Evolutionary conservation across 2,797 vertebrate species (phyloP).

Genomic region (Xenops minutus): DNA sequence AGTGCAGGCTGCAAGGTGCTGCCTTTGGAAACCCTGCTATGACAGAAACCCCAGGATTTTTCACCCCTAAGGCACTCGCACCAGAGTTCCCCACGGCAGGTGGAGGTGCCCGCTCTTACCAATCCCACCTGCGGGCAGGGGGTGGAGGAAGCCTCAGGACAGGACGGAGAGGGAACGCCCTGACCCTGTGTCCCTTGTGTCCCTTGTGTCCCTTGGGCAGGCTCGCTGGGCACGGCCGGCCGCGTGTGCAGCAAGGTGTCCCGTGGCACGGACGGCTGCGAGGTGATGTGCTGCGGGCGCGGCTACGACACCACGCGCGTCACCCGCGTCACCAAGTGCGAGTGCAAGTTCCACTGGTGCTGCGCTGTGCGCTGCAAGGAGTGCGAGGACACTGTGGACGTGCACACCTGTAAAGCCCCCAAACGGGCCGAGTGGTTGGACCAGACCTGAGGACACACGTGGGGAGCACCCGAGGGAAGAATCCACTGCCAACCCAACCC

Average conservation of each 20-base stretch:
- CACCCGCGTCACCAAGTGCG: conserved; percentile 92
- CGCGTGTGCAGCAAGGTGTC: conserved; percentile 93
- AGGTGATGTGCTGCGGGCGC: conserved; percentile 98
- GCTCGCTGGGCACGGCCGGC: conserved; percentile 93
- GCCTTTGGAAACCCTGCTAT: background rate
- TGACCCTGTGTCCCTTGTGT: background rate
- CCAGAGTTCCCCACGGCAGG: fast-evolving
- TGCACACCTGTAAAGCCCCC: conserved; percentile 96
- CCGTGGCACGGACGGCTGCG: conserved; percentile 89
- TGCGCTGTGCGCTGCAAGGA: conserved; percentile 94
- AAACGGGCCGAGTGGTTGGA: conserved; percentile 92
- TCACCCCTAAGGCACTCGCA: fast-evolving
- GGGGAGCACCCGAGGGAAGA: conserved; percentile 34
- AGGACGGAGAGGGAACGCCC: fast-evolving
- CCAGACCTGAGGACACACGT: conserved; percentile 78
- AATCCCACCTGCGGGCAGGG: fast-evolving
- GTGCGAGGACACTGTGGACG: conserved; percentile 90
- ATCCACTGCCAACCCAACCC: background rate
- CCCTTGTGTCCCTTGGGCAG: conserved; percentile 63
- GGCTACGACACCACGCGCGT: conserved; percentile 96
- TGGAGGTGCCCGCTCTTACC: fast-evolving
- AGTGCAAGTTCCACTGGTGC: conserved; percentile 99
- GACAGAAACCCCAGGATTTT: fast-evolving
- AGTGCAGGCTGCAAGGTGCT: fast-evolving
- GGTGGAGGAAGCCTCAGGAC: fast-evolving